Base-by-base conservation (phyloP, 2,888 invertebrate genomes). In the Ellobium chinense region DNA sequence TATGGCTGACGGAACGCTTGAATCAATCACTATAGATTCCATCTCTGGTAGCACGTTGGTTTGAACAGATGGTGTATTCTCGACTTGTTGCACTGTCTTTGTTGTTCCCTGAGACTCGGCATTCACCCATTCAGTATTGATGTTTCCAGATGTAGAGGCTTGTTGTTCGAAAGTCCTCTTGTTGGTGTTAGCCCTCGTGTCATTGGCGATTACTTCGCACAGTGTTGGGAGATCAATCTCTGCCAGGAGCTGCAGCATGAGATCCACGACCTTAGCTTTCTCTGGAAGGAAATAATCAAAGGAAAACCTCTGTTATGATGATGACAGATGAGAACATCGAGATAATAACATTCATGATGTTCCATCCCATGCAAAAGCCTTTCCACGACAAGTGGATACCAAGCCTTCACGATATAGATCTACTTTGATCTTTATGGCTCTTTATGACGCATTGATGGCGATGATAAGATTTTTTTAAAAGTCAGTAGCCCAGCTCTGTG, bases 221-320 rank as follows among this genome's bases (percentile, higher is more conserved):
- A 84, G 68, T 4, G 84, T 72, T n/a, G 83, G 82, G 1, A 84
- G 77, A 56, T 84, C 84, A 21, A 84, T 83, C 54, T 83, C 82
- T 14, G 80, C 80, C 63, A 84, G 56, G 14, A 84, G 70, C 37
- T 83, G 77, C 46, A 84, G 80, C n/a, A 84, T n/a, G 1, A 70
- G 60, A 21, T 82, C 81, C 9, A 84, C 68, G 0, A 82, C 70
- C 36, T 76, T 70, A 0, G 80, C 65, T 46, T 83, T 83, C 29
- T 84, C 84, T 83, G 81, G 1, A 27, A 29, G 27, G 39, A 62
- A 36, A 66, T 21, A 66, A 60, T 46, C 7, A 12, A 46, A 46
- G 46, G n/a, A n/a, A 46, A 46, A 18, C 46, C 46, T 12, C 46
- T 72, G 72, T 72, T 24, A 36, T 36, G 0, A 0, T 34, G 14